phyloP scores from a whole-genome alignment of 1,140 invertebrate genomes.

The Mylabris phalerata region DNA sequence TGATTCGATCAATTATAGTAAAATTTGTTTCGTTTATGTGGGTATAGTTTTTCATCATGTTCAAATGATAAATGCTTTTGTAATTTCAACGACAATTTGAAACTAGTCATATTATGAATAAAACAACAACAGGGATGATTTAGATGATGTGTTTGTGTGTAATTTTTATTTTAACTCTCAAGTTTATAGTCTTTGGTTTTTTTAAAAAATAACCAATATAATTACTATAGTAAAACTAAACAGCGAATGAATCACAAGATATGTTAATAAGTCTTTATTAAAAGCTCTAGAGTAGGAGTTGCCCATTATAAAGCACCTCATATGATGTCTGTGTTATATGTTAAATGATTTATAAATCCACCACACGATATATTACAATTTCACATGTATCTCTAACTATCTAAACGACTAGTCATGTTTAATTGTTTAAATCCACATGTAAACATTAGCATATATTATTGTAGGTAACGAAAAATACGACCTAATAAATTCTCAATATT shows the following conservation, averaged over 20 bases:
- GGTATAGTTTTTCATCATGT: neutral
- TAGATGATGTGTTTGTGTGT: no score
- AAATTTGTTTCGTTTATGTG: constrained; percentile 1
- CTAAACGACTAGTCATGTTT: constrained; percentile 1
- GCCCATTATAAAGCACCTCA: neutral
- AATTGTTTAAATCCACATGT: constrained; percentile 1
- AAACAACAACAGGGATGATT: no score
- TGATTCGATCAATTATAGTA: constrained; percentile 15
- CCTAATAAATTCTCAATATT: no score
- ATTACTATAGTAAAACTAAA: constrained; percentile 10
- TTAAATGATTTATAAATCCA: constrained; percentile 1
- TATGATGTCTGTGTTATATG: constrained; percentile 8
- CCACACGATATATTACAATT: constrained; percentile 1
- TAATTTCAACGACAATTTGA: no score
- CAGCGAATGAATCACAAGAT: constrained; percentile 7
- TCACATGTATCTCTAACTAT: neutral
- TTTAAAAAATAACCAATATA: constrained; percentile 15
- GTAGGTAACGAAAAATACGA: no score
- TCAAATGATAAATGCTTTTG: no score
- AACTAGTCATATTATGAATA: no score
- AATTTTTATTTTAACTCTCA: no score
- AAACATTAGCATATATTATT: no score
- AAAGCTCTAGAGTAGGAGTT: constrained; percentile 5
- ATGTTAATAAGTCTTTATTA: constrained; percentile 13
- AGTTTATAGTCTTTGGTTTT: no score